These are phyloP conservation scores for Polyodon spathula DNA, from an alignment of 2,113 vertebrate species.

Conservation along the genomic window DNA sequence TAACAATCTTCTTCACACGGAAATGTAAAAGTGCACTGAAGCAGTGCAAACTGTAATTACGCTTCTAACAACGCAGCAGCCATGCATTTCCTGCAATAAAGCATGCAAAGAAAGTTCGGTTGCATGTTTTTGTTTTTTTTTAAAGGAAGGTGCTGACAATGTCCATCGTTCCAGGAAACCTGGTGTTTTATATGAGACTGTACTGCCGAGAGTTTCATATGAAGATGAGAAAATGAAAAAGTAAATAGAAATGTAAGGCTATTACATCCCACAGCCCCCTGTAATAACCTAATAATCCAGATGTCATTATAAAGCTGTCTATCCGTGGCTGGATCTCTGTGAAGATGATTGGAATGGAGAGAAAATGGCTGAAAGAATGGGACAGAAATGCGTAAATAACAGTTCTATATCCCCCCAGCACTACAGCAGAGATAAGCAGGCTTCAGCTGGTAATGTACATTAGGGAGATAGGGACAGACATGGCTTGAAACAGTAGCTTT, in stretches of 20 bases:
- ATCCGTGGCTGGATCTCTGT: constrained; percentile 6
- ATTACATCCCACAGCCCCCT: constrained; percentile 21
- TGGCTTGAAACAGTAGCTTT: constrained; percentile 18
- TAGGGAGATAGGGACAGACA: constrained; percentile 32
- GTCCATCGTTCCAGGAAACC: too few species aligned
- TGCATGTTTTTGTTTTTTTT: too few species aligned
- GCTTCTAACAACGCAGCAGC: constrained; percentile 1
- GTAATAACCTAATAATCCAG: constrained; percentile 24
- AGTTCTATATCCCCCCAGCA: constrained; percentile 16
- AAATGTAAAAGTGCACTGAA: too few species aligned
- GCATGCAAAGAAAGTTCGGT: too few species aligned
- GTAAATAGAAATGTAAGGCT: constrained; percentile 16
- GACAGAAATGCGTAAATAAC: constrained; percentile 27
- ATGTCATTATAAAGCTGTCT: constrained; percentile 20
- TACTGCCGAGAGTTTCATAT: background rate
- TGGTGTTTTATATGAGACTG: too few species aligned
- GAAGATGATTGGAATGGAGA: constrained; percentile 22
- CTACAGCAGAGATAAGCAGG: constrained; percentile 14
- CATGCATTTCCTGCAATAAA: too few species aligned
- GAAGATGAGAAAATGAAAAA: constrained; percentile 16
- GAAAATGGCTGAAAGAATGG: constrained; percentile 18
- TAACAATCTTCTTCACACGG: too few species aligned
- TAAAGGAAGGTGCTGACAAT: too few species aligned
- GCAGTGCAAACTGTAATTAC: constrained; percentile 7
- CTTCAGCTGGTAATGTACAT: constrained; percentile 20